A percentile compares a stretch with the other conserved stretches of the same genome.
These are phyloP conservation scores for Heliothis peltigera DNA, from an alignment of 2,888 invertebrate genomes.

Conservation along the genomic window DNA sequence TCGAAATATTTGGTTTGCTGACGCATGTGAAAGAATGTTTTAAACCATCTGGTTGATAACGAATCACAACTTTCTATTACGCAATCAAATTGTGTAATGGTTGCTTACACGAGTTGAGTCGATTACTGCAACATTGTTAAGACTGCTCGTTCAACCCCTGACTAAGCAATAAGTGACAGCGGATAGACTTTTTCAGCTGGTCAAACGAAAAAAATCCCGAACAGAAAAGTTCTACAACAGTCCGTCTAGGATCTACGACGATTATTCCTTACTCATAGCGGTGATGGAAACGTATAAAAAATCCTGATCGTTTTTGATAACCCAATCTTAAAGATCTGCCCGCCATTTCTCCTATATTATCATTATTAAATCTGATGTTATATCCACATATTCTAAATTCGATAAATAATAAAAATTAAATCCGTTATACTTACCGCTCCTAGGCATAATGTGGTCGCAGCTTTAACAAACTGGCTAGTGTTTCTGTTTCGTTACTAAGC, in stretches of 20 bases:
- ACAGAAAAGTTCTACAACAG: background rate
- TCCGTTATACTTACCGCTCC: constrained; percentile 38
- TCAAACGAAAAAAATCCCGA: background rate
- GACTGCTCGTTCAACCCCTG: constrained; percentile 53
- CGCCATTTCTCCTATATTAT: no score
- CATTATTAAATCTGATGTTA: background rate
- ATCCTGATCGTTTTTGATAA: no score
- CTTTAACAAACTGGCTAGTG: constrained; percentile 41
- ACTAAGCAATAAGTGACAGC: constrained; percentile 49
- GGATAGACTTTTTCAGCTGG: background rate
- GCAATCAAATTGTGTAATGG: constrained; percentile 73
- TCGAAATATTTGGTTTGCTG: constrained; percentile 44
- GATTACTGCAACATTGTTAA: constrained; percentile 69
- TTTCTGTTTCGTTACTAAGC: constrained; percentile 46
- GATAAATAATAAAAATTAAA: background rate
- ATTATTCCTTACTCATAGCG: no score
- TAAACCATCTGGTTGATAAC: constrained; percentile 66
- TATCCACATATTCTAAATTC: background rate
- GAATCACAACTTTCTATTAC: constrained; percentile 68
- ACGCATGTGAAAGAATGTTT: constrained; percentile 53
- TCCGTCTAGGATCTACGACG: no score
- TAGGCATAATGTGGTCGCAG: constrained; percentile 18
- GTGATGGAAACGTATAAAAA: no score
- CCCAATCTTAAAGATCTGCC: no score
- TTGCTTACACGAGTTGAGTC: constrained; percentile 70